A percentile compares a stretch with the other conserved stretches of the same genome.
Conservation (phyloP, 2,888 invertebrate species). For the Epicampocera succincta region DNA sequence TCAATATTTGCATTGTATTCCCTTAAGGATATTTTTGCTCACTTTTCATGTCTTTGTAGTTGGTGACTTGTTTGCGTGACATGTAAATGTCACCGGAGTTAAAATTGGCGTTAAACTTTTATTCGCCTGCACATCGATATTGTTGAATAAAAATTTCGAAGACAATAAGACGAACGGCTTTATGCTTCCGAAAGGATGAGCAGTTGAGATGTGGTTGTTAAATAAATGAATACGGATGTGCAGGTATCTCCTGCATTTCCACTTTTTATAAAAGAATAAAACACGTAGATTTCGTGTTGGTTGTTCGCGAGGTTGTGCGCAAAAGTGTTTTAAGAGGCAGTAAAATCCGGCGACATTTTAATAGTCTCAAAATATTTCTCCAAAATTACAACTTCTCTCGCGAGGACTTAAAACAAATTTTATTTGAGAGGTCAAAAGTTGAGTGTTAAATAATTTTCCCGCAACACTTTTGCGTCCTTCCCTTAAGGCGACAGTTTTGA, state of each 20-base stretch:
- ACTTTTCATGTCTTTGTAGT: slow-evolving; percentile 17
- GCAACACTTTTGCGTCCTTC: background rate
- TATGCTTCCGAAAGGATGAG: slow-evolving; percentile 27
- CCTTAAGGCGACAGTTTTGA: background rate
- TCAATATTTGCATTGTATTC: slow-evolving; percentile 40
- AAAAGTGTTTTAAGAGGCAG: too few relatives aligned
- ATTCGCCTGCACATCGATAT: slow-evolving; percentile 54
- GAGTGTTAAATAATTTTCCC: too few relatives aligned
- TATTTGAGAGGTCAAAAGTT: too few relatives aligned
- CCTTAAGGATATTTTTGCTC: slow-evolving; percentile 17
- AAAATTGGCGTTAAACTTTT: slow-evolving; percentile 65
- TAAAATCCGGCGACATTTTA: too few relatives aligned
- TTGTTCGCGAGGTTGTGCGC: too few relatives aligned
- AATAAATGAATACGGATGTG: slow-evolving; percentile 25
- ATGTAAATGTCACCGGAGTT: slow-evolving; percentile 64
- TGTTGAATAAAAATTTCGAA: slow-evolving; percentile 4
- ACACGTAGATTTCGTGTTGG: too few relatives aligned
- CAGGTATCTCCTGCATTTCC: slow-evolving; percentile 2
- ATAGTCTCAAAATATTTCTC: too few relatives aligned
- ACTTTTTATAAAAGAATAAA: too few relatives aligned
- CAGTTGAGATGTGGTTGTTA: slow-evolving; percentile 28
- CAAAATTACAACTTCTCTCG: too few relatives aligned
- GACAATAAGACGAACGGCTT: slow-evolving; percentile 45
- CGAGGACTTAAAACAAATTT: too few relatives aligned
- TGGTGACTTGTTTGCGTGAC: slow-evolving; percentile 51